Evolutionary conservation across 2,113 vertebrate species (phyloP).

Genomic region (Clinocottus analis): DNA sequence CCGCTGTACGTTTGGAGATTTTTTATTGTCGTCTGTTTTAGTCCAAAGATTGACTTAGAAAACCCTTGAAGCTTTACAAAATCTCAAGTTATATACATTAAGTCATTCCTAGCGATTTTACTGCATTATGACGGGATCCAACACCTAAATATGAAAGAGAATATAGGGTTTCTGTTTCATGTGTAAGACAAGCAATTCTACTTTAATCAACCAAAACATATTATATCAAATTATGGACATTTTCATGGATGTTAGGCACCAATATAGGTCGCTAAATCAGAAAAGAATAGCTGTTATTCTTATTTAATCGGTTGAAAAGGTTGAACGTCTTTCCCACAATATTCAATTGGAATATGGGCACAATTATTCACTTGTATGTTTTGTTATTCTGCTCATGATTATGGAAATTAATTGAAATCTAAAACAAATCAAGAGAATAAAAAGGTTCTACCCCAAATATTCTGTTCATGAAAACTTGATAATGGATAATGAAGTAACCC

Average conservation of each 20-base stretch:
- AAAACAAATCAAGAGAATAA: not conserved
- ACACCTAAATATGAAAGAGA: not conserved
- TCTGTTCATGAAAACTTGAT: not conserved
- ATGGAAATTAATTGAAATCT: not conserved
- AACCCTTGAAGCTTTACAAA: not conserved
- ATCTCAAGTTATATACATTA: not conserved
- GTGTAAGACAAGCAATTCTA: not conserved
- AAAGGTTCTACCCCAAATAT: not conserved
- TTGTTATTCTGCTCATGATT: not conserved
- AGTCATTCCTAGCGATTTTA: not conserved
- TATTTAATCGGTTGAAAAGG: not conserved
- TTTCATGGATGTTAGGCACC: not conserved
- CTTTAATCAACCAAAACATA: not conserved
- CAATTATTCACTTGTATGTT: no score
- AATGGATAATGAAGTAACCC: not conserved
- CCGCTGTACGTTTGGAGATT: not conserved
- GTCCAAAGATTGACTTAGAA: not conserved
- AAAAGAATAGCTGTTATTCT: not conserved
- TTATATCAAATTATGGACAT: not conserved
- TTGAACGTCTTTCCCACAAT: no score
- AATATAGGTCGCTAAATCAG: not conserved
- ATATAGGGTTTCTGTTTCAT: not conserved
- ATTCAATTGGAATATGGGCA: not conserved
- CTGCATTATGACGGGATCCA: not conserved
- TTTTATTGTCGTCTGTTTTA: not conserved